phyloP scores from a whole-genome alignment of 64 coral and sea anemone species.

The Actinia equina region DNA sequence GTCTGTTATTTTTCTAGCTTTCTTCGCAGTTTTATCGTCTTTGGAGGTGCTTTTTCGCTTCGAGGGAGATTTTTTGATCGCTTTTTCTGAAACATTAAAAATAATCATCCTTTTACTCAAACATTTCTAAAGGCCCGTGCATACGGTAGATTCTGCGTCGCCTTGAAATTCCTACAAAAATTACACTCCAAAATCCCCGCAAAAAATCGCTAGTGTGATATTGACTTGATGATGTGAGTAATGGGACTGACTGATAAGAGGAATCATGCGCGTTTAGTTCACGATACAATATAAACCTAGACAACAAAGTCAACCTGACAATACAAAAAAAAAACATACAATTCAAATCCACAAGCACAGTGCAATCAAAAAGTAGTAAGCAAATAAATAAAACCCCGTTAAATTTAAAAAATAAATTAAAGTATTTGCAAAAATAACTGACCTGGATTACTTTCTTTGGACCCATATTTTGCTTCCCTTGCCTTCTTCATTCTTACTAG shows the following conservation, averaged over 20 bases:
- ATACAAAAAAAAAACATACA: not conserved
- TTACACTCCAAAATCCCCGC: too few relatives aligned
- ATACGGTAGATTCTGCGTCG: too few relatives aligned
- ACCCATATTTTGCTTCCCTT: slow-evolving; percentile 21
- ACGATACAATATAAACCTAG: too few relatives aligned
- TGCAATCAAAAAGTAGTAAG: not conserved
- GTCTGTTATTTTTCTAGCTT: slow-evolving; percentile 26
- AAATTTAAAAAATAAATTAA: not conserved
- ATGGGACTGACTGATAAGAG: too few relatives aligned
- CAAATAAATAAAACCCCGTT: not conserved
- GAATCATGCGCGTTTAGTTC: too few relatives aligned
- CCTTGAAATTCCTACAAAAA: too few relatives aligned
- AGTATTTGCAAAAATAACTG: not conserved
- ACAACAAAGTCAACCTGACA: too few relatives aligned
- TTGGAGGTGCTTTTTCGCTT: not conserved
- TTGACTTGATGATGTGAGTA: not conserved
- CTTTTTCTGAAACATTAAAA: not conserved
- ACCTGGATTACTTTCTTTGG: not conserved
- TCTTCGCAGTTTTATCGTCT: not conserved
- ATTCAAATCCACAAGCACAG: not conserved
- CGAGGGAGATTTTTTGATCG: not conserved
- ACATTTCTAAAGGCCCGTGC: too few relatives aligned
- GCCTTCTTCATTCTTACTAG: slow-evolving; percentile 67
- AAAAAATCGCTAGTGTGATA: too few relatives aligned
- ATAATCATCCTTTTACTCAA: not conserved